Evolutionary conservation across 2,888 invertebrate species (phyloP).

Genomic region (Drosophila monieri): DNA sequence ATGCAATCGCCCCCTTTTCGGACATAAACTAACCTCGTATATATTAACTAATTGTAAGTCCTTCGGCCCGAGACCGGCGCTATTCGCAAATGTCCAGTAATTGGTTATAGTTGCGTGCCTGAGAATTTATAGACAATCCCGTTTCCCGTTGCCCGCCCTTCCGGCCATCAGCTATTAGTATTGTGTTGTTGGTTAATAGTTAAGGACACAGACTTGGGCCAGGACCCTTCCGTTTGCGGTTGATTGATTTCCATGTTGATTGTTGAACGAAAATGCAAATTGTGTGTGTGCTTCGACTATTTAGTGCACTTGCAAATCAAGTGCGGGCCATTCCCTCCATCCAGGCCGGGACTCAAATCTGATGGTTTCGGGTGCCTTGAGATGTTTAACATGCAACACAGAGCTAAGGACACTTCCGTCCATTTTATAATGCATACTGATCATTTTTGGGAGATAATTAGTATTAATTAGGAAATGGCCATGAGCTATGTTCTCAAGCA

Average conservation of each 20-base stretch:
- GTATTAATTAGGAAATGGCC: constrained; percentile 2
- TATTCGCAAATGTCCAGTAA: constrained; percentile 73
- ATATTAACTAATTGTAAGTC: constrained; percentile 64
- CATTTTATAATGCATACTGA: constrained; percentile 3
- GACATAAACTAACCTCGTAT: constrained; percentile 58
- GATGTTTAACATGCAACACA: constrained; percentile 1
- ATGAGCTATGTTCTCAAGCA: no score
- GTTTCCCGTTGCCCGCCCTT: constrained; percentile 1
- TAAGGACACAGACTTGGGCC: constrained; percentile 40
- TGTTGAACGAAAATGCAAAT: constrained; percentile 70
- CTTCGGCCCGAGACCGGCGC: constrained; percentile 36
- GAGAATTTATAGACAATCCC: background rate
- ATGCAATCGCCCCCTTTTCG: constrained; percentile 16
- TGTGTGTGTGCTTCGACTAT: constrained; percentile 40
- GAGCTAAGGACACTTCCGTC: background rate
- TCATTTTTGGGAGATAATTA: background rate
- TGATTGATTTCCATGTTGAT: constrained; percentile 75
- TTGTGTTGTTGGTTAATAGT: constrained; percentile 67
- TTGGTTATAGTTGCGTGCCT: constrained; percentile 70
- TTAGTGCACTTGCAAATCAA: constrained; percentile 48
- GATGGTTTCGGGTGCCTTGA: constrained; percentile 3
- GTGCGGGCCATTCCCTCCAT: constrained; percentile 15
- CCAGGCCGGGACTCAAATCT: background rate
- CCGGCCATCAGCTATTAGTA: constrained; percentile 62
- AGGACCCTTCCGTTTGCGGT: constrained; percentile 56